These are phyloP conservation scores for Theristicus caerulescens DNA, from an alignment of 2,113 vertebrate species.

Conservation along the genomic window DNA sequence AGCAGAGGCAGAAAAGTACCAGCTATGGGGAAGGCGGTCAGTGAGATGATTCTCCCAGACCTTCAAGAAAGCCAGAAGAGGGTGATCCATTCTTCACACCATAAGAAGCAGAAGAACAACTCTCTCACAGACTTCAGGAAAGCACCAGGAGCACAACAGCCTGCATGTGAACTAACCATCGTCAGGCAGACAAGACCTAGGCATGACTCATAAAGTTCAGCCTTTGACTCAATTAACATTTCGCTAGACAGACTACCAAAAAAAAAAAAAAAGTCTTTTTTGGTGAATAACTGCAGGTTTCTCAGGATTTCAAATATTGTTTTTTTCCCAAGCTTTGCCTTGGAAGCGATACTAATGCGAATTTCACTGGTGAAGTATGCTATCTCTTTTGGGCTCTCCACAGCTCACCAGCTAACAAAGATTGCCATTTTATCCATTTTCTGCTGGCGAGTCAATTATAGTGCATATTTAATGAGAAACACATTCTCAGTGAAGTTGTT, in stretches of 20 bases:
- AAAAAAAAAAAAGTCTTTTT: neutral
- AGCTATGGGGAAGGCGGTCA: neutral
- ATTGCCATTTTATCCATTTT: neutral
- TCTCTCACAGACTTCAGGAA: neutral
- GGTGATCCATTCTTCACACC: neutral
- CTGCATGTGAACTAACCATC: neutral
- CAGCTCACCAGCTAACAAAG: neutral
- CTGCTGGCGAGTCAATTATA: neutral
- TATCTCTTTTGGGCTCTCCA: neutral
- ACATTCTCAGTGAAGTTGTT: neutral
- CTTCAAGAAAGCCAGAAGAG: neutral
- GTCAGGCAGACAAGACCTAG: neutral
- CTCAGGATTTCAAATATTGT: neutral
- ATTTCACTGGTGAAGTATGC: neutral
- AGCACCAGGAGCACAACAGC: neutral
- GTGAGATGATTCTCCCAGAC: neutral
- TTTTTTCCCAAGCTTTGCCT: neutral
- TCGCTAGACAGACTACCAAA: neutral
- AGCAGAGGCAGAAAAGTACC: neutral
- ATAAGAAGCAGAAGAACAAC: neutral
- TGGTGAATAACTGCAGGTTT: neutral
- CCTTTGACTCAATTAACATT: neutral
- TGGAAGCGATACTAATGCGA: neutral
- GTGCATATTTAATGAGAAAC: neutral
- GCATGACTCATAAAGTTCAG: neutral